phyloP scores from a whole-genome alignment of 2,797 vertebrate genomes.

The Cirrhinus molitorella region DNA sequence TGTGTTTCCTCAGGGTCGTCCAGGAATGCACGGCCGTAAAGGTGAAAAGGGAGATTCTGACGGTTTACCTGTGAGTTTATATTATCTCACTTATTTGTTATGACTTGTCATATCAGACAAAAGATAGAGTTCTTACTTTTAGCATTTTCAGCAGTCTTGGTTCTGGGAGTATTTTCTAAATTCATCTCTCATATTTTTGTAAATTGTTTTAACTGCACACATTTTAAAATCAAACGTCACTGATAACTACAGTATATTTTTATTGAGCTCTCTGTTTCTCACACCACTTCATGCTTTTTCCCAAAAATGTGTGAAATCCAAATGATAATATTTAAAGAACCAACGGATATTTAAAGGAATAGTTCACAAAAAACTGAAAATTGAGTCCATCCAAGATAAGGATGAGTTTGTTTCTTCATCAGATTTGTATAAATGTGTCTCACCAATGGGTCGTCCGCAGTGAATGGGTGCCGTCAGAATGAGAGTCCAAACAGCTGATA shows the following conservation, averaged over 20 bases:
- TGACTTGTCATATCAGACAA: background rate
- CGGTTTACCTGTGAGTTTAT: conserved; percentile 79
- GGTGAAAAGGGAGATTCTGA: conserved; percentile 85
- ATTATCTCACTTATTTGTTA: background rate
- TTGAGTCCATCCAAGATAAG: accelerated
- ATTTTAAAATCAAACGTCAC: background rate
- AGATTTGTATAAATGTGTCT: background rate
- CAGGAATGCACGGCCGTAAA: conserved; percentile 85
- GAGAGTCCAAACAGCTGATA: background rate
- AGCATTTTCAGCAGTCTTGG: background rate
- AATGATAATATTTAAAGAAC: background rate
- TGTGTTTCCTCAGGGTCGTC: conserved; percentile 84
- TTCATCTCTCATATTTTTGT: background rate
- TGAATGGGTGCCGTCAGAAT: background rate
- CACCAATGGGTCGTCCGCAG: background rate
- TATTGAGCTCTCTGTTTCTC: background rate
- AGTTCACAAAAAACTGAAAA: background rate
- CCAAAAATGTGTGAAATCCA: background rate
- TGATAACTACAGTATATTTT: background rate
- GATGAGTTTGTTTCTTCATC: background rate
- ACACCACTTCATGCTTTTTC: background rate
- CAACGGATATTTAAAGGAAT: background rate
- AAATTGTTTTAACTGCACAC: background rate
- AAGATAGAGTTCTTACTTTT: background rate
- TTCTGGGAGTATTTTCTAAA: background rate